A percentile compares a stretch with the other conserved stretches of the same genome.
phyloP scores from a whole-genome alignment of 2,113 vertebrate genomes.

The cat (Felis catus) region DNA sequence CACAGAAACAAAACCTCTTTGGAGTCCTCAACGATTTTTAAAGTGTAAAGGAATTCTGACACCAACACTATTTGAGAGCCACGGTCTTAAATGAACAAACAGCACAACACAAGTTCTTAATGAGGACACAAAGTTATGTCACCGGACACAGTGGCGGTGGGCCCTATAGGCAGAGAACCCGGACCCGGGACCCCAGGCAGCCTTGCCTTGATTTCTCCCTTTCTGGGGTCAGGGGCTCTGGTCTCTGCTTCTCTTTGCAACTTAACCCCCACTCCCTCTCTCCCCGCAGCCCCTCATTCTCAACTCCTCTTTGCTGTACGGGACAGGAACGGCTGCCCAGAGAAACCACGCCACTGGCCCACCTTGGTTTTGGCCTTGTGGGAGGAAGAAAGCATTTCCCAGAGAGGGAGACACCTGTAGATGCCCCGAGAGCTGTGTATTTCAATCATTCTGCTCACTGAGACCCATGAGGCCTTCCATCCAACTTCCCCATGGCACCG shows the following conservation, averaged over 20 bases:
- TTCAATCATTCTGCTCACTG: not conserved
- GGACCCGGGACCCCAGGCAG: not conserved
- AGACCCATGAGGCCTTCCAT: too few species aligned
- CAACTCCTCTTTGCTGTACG: not conserved
- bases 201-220: not conserved
- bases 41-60: not conserved
- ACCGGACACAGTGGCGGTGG: not conserved
- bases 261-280: not conserved
- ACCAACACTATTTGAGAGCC: not conserved
- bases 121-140: not conserved
- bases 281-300: not conserved
- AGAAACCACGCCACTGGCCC: not conserved
- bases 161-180: not conserved
- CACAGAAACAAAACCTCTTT: not conserved
- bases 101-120: not conserved
- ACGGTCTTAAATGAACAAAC: not conserved
- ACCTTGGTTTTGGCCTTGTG: not conserved
- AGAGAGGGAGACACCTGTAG: not conserved
- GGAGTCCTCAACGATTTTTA: not conserved
- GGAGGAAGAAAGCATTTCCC: not conserved
- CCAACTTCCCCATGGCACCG: not conserved
- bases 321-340: not conserved
- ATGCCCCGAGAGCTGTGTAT: not conserved
- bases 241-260: not conserved
- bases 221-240: not conserved